A percentile compares a stretch with the other conserved stretches of the same genome.
Conservation (phyloP, 2,797 vertebrate genomes). For the Nothura maculosa region DNA sequence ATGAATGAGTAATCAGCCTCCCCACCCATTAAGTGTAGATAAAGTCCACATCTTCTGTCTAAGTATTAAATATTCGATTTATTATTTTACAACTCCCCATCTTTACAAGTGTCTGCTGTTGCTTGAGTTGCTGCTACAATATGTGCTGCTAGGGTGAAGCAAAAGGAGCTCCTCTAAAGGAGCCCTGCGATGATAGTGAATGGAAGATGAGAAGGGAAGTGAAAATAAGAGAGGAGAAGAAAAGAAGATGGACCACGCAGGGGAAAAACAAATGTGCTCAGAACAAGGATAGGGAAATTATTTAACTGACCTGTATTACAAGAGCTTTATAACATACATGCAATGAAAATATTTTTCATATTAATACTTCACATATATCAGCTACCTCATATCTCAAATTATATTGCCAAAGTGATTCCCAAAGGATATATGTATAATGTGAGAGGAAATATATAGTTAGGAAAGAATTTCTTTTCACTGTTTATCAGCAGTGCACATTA, state of each 20-base stretch:
- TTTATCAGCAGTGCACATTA: conserved; percentile 53
- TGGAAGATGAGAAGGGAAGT: conserved; percentile 31
- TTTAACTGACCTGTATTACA: conserved; percentile 18
- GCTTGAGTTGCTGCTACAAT: conserved; percentile 55
- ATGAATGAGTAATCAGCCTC: conserved; percentile 72
- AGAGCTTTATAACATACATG: conserved; percentile 28
- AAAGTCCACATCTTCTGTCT: conserved; percentile 68
- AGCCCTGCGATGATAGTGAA: not conserved
- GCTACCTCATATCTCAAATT: conserved; percentile 50
- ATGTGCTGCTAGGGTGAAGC: not conserved
- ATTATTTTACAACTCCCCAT: conserved; percentile 68
- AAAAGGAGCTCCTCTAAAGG: conserved; percentile 47
- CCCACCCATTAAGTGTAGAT: conserved; percentile 58
- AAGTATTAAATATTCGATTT: conserved; percentile 76
- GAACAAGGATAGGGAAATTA: conserved; percentile 15
- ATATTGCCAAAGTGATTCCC: conserved; percentile 69
- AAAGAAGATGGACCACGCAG: not conserved
- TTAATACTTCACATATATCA: conserved; percentile 61
- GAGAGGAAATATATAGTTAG: conserved; percentile 56
- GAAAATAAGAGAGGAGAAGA: conserved; percentile 36
- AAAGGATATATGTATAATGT: conserved; percentile 62
- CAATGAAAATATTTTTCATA: conserved; percentile 67
- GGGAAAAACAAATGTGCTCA: not conserved
- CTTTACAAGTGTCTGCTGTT: conserved; percentile 66
- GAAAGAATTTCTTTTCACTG: conserved; percentile 54